Evolutionary conservation across 92 coral and sea anemone genomes (phyloP), one percentile per base, ranked within the genome.

Genomic region (Bergia sp.): DNA sequence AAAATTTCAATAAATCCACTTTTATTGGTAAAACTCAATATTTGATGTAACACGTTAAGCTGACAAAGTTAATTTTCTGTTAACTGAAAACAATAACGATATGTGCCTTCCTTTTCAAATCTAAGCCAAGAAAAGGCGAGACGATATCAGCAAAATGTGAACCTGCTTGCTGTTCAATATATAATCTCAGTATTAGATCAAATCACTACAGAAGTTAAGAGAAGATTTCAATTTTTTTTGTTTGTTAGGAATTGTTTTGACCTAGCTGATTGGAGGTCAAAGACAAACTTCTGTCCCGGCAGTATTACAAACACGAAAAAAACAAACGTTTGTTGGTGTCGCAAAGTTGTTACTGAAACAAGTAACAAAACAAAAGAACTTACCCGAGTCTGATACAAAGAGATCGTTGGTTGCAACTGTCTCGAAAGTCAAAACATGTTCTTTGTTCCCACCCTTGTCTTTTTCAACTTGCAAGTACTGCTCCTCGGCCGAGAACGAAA

Each of bases 401-500:
- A 65, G 45, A 5, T 74, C 37, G 64, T 45, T 0, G 58, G 29
- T 29, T 29, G 29, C 29, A 29, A 20, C 44, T 29, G 12, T 13
- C 15, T 72, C 87, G 65, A 73, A 13, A 84, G 66, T 84, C 66
- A 84, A 84, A 84, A 45, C 79, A 71, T 37, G 16, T 9, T 15
- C 77, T 72, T 84, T 72, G 79, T 69, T 45, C 16, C 74, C 67
- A 43, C 29, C 37, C 79, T 21, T 84, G 11, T 69, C 49, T 7
- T 18, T 67, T 67, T 47, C 79, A 36, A 1, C 64, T 13, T 29
- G 67, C 38, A 82, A 44, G 20, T 76, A 50, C 42, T 43, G 77
- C 9, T 84, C 79, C 7, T 84, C 79, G 3, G 21, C 7, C 36
- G 94, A 86, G 55, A 73, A 92, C 3, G 94, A 89, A 88, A 95